Conservation (phyloP, 2,113 vertebrate genomes). For the Rhinichthys klamathensis region DNA sequence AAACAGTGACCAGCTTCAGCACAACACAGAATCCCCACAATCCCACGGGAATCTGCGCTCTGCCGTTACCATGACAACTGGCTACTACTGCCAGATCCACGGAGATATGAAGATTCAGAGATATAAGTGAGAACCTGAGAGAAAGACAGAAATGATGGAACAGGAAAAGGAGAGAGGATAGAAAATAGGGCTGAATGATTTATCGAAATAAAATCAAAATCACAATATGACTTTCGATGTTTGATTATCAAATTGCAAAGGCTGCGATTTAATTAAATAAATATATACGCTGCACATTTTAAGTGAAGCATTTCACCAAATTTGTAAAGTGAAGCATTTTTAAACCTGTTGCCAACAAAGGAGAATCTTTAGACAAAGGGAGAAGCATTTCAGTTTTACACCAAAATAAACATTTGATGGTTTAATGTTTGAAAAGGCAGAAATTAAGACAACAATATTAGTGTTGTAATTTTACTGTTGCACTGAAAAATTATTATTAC, state of each 20-base stretch:
- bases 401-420: background rate
- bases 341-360: background rate
- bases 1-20: constrained; percentile 68
- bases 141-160: constrained; percentile 42
- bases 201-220: background rate
- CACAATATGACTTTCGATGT: background rate
- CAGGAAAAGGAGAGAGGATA: background rate
- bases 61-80: constrained; percentile 82
- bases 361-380: background rate
- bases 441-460: background rate
- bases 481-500: background rate
- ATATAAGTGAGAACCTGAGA: constrained; percentile 59
- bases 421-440: background rate
- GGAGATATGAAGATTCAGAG: constrained; percentile 74
- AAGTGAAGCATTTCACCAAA: background rate
- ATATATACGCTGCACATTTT: no score
- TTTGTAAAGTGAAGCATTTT: background rate
- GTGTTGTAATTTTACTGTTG: background rate
- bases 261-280: background rate
- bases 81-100: constrained; percentile 78
- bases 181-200: background rate
- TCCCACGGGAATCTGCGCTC: constrained; percentile 76
- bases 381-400: background rate
- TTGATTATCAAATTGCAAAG: background rate
- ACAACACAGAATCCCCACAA: constrained; percentile 78